Percentiles rank a stretch among this genome's conserved stretches.
Evolutionary conservation across 2,888 invertebrate genomes (phyloP).

Genomic region (Xanthia togata): DNA sequence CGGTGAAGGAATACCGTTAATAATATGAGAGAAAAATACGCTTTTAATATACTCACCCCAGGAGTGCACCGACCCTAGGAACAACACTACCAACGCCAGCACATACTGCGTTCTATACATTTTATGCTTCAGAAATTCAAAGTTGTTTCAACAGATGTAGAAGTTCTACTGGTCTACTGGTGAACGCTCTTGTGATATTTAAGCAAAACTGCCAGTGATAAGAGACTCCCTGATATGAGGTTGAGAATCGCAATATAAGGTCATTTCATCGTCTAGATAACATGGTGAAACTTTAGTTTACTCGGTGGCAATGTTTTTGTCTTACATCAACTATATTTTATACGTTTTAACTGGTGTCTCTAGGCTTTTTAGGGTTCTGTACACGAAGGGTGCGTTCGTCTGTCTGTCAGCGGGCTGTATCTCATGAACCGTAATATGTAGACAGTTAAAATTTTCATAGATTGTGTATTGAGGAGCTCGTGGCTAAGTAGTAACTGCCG

Average conservation of each 20-base stretch:
- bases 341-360: no score
- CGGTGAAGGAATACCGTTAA: no score
- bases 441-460: no score
- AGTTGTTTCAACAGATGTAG: neutral
- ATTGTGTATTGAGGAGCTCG: no score
- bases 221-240: neutral
- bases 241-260: neutral
- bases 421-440: no score
- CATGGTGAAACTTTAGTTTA: neutral
- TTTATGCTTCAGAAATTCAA: neutral
- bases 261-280: neutral
- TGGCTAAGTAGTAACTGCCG: no score
- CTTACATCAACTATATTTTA: no score
- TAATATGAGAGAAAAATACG: neutral
- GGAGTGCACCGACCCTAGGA: neutral
- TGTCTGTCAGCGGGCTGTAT: no score
- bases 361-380: no score
- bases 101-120: neutral
- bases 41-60: constrained; percentile 4
- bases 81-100: neutral
- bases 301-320: neutral
- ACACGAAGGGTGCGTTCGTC: no score
- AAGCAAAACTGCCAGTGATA: neutral
- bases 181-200: neutral
- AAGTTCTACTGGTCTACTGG: neutral